A percentile compares a stretch with the other conserved stretches of the same genome.
phyloP scores from a whole-genome alignment of 2,797 vertebrate species.

The Novumbra hubbsi region DNA sequence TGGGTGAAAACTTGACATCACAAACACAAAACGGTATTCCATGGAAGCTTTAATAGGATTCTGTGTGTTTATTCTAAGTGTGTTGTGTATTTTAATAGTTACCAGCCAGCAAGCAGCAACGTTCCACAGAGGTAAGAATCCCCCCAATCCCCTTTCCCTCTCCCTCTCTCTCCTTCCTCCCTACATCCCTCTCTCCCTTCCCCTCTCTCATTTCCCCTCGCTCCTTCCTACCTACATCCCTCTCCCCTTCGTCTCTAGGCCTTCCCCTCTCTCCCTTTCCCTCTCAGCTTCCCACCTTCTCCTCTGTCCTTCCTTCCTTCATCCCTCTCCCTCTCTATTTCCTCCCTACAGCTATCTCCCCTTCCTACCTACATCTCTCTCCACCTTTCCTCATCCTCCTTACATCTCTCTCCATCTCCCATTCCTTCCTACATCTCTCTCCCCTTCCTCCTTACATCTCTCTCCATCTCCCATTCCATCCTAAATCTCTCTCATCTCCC shows the following conservation, averaged over 20 bases:
- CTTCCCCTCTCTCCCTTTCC: background rate
- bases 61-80: conserved; percentile 40
- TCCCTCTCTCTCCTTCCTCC: background rate
- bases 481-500: background rate
- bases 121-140: conserved; percentile 44
- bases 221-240: background rate
- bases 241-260: background rate
- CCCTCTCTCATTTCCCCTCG: conserved; percentile 14
- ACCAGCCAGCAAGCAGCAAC: conserved; percentile 36
- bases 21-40: conserved; percentile 16
- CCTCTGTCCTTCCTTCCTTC: conserved; percentile 19
- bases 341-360: too few species aligned
- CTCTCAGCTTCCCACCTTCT: background rate
- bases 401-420: too few species aligned
- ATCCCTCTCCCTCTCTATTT: too few species aligned
- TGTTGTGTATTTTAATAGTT: conserved; percentile 54
- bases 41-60: conserved; percentile 44
- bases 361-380: background rate
- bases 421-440: too few species aligned
- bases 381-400: too few species aligned
- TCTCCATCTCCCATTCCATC: background rate
- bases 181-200: conserved; percentile 21
- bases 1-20: conserved; percentile 21
- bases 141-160: background rate
- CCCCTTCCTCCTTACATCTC: background rate